Percentiles rank a stretch among this genome's conserved stretches.
These are phyloP conservation scores for Eupelmus urozonus DNA, from an alignment of 2,888 invertebrate species.

Conservation along the genomic window DNA sequence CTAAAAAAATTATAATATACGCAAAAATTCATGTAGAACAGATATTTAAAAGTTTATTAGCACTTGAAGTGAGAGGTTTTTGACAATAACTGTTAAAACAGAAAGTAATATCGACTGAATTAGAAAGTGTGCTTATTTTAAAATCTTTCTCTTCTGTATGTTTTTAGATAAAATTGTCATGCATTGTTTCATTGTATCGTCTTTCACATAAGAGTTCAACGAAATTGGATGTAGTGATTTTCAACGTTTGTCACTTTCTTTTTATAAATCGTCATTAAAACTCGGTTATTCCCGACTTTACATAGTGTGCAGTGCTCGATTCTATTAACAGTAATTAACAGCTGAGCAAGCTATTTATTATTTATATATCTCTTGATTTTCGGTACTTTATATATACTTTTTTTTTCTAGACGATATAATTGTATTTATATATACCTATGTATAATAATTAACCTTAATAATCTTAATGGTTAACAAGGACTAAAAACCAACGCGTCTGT, in stretches of 20 bases:
- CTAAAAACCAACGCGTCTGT: constrained; percentile 28
- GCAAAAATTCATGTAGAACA: background rate
- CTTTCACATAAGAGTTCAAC: constrained; percentile 22
- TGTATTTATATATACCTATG: constrained; percentile 17
- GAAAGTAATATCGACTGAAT: background rate
- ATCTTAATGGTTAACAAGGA: constrained; percentile 42
- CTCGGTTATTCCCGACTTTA: constrained; percentile 25
- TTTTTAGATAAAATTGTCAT: constrained; percentile 16
- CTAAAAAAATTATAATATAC: background rate
- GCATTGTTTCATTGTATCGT: constrained; percentile 15
- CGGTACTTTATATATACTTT: constrained; percentile 3
- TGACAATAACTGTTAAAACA: background rate
- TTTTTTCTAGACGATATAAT: constrained; percentile 17
- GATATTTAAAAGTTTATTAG: background rate
- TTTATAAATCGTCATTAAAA: constrained; percentile 11
- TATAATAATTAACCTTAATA: constrained; percentile 31
- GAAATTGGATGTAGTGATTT: constrained; percentile 4
- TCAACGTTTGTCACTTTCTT: constrained; percentile 13
- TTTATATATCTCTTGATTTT: constrained; percentile 15
- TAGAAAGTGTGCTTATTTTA: constrained; percentile 27
- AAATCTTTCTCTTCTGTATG: constrained; percentile 5
- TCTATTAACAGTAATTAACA: constrained; percentile 34
- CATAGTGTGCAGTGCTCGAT: constrained; percentile 38
- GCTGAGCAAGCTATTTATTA: constrained; percentile 42
- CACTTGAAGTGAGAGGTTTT: no score